Base-by-base conservation (phyloP, 2,888 invertebrate species). In the Conchocele bisecta region DNA sequence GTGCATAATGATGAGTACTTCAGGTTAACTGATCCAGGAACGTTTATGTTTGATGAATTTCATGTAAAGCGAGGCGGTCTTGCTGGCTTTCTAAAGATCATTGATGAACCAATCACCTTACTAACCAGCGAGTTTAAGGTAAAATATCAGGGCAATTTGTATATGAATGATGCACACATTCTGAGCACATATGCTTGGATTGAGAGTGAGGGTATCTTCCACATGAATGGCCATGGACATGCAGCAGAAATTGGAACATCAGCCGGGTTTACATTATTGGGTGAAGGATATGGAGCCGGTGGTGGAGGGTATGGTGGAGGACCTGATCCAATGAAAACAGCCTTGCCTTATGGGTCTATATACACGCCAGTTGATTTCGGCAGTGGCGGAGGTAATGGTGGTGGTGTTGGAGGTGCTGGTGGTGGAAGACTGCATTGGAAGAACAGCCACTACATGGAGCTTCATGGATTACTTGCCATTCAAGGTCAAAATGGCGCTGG, bases 221-320 rank as follows among this genome's bases (percentile, higher is more conserved):
- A 86, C 46, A 64, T 86, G 17, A 83, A 86, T 71, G 84, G 83
- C 3, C 76, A 75, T 53, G 86, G 86, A 5, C 37, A 75, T 54
- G 29, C 26, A 13, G 41, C 81, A 9, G 82, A 81, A 48, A 11
- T 44, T 1, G 86, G 86, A 1, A 57, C 50, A 9, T 82, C 84
- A 0, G 75, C 81, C 22, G 86, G 86, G n/a, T 20, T 7, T 9
- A 85, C 83, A 7, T 22, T 64, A 0, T 53, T 54, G 51, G 63
- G 67, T 5, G 65, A 72, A 44, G 86, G 86, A 15, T 82, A 81
- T 63, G 86, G 86, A 17, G 86, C 84, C 5, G 73, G 75, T n/a
- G 83, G 84, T 78, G 86, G 86, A 17, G 86, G 86, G 0, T 77
- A 81, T 65, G 86, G 86, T 31, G 85, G 86, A 48, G 80, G 81